phyloP scores from a whole-genome alignment of 2,888 invertebrate genomes.

The Apodemia hepburni region DNA sequence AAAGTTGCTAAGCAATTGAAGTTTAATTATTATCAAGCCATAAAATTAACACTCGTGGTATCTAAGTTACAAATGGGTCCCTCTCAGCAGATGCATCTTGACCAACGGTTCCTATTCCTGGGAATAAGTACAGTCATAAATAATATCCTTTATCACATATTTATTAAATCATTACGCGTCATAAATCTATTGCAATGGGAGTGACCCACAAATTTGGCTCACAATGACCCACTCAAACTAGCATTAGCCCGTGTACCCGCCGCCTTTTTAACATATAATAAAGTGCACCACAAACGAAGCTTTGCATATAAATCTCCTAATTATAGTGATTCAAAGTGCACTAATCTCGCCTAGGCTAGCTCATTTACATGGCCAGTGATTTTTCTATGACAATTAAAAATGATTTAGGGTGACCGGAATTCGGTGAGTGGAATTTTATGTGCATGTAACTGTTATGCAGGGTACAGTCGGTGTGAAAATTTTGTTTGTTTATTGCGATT shows the following conservation, averaged over 20 bases:
- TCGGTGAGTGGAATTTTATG: slow-evolving; percentile 25
- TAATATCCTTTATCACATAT: slow-evolving; percentile 61
- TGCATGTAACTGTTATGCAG: slow-evolving; percentile 20
- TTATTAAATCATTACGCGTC: slow-evolving; percentile 66
- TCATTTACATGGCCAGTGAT: slow-evolving; percentile 60
- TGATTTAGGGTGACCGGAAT: slow-evolving; percentile 68
- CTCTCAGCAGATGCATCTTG: slow-evolving; percentile 33
- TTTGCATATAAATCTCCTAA: slow-evolving; percentile 80
- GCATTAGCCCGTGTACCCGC: slow-evolving; percentile 61
- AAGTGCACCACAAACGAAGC: slow-evolving; percentile 71
- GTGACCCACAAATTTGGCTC: slow-evolving; percentile 65
- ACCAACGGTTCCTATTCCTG: slow-evolving; percentile 41
- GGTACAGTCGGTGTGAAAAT: slow-evolving; percentile 28
- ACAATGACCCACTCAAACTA: slow-evolving; percentile 58
- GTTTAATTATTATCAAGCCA: background rate
- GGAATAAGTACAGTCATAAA: slow-evolving; percentile 53
- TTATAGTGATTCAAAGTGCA: slow-evolving; percentile 64
- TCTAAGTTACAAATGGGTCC: background rate
- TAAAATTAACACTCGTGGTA: background rate
- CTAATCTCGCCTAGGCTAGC: slow-evolving; percentile 66
- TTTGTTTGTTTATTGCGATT: background rate
- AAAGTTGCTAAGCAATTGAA: background rate
- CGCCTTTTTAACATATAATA: slow-evolving; percentile 67
- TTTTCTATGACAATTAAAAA: slow-evolving; percentile 55
- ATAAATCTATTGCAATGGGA: slow-evolving; percentile 73